These are phyloP conservation scores for Pelochelys cantorii DNA, from an alignment of 2,797 vertebrate species.

Conservation along the genomic window DNA sequence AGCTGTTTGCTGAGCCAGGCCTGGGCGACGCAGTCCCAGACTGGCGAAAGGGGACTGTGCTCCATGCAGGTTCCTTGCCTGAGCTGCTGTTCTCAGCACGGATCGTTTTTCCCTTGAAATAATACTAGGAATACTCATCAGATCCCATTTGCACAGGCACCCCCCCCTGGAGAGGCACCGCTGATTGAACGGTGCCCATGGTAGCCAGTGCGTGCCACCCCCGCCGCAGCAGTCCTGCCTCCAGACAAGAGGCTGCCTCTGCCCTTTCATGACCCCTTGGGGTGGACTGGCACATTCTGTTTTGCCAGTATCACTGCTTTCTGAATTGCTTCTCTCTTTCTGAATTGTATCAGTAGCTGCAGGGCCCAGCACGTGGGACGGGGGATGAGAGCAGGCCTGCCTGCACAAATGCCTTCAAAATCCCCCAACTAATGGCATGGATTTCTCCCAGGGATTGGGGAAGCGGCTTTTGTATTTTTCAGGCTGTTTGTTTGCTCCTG, in stretches of 20 bases:
- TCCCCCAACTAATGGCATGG: constrained; percentile 45
- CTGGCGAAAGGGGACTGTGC: background rate
- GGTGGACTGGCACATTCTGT: constrained; percentile 50
- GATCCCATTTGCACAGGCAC: background rate
- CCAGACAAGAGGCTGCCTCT: constrained; percentile 34
- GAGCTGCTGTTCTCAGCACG: background rate
- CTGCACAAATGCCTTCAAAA: constrained; percentile 68
- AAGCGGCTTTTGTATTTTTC: background rate
- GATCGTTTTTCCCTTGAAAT: fast-evolving
- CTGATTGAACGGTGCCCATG: constrained; percentile 25
- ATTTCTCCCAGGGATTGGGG: constrained; percentile 3
- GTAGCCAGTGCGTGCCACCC: background rate
- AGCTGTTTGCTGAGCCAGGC: background rate
- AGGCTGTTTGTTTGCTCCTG: background rate
- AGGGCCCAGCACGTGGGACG: background rate
- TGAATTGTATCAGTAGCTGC: constrained; percentile 66
- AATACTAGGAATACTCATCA: fast-evolving
- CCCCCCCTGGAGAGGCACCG: fast-evolving
- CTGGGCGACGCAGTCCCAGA: background rate
- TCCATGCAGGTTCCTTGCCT: background rate
- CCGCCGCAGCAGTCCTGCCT: background rate
- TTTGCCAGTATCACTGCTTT: constrained; percentile 60
- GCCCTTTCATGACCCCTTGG: constrained; percentile 74
- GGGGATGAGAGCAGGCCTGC: constrained; percentile 56
- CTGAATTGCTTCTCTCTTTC: constrained; percentile 59